phyloP scores from a whole-genome alignment of 2,888 invertebrate species.

The Microdon myrmicae region DNA sequence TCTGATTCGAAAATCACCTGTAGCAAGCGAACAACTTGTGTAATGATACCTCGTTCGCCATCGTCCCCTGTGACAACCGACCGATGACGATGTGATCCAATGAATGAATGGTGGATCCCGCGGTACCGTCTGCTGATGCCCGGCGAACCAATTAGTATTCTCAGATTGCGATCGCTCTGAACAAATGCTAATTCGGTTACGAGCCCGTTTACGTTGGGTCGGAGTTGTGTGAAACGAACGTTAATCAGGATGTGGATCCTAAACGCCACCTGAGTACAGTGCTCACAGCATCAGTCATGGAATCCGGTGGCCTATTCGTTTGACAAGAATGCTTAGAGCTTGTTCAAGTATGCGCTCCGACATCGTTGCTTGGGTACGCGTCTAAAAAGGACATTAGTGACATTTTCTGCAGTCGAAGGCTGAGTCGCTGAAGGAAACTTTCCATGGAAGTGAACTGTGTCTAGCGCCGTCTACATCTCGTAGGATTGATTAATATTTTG shows the following conservation, averaged over 20 bases:
- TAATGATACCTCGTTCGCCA: constrained; percentile 48
- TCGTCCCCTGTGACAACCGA: constrained; percentile 15
- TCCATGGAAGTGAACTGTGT: constrained; percentile 22
- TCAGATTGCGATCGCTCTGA: constrained; percentile 65
- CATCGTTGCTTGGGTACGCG: constrained; percentile 29
- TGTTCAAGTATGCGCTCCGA: constrained; percentile 41
- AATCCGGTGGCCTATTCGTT: constrained; percentile 51
- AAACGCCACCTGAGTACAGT: constrained; percentile 48
- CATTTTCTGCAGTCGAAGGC: constrained; percentile 35
- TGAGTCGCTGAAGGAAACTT: constrained; percentile 1
- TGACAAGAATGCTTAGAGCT: constrained; percentile 45
- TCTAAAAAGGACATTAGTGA: constrained; percentile 47
- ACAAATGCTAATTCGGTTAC: constrained; percentile 63
- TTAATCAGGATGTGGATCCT: constrained; percentile 39
- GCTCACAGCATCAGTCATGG: constrained; percentile 17
- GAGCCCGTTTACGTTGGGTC: constrained; percentile 35
- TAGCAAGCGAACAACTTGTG: constrained; percentile 44
- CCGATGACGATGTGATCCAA: constrained; percentile 35
- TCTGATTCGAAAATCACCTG: constrained; percentile 49
- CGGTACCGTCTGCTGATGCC: constrained; percentile 6
- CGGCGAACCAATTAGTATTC: constrained; percentile 63
- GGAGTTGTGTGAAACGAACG: constrained; percentile 53
- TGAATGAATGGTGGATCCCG: constrained; percentile 48
- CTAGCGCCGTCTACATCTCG: constrained; percentile 16
- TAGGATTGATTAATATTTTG: constrained; percentile 41